These are phyloP conservation scores for Parnassius mnemosyne DNA, from an alignment of 2,888 invertebrate genomes.

Conservation along the genomic window DNA sequence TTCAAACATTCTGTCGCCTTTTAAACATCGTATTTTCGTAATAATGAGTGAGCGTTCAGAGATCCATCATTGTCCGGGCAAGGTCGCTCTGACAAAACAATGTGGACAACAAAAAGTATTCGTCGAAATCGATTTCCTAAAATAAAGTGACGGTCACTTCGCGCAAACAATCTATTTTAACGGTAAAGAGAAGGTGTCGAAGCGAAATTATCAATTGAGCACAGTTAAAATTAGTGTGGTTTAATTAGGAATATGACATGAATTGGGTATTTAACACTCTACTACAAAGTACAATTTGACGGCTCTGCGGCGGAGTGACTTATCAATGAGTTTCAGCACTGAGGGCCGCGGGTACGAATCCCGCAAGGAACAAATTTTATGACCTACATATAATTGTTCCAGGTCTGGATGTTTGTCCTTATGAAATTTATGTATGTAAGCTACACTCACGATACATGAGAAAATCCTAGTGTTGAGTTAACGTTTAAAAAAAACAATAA, in stretches of 20 bases:
- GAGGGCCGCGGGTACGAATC: too few relatives aligned
- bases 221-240: constrained; percentile 65
- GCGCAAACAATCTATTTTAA: constrained; percentile 22
- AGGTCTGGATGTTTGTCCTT: too few relatives aligned
- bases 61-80: constrained; percentile 66
- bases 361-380: too few relatives aligned
- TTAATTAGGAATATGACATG: constrained; percentile 78
- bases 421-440: too few relatives aligned
- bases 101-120: constrained; percentile 41
- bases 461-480: too few relatives aligned
- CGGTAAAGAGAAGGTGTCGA: constrained; percentile 41
- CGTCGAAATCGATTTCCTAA: constrained; percentile 38
- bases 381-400: too few relatives aligned
- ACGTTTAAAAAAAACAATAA: too few relatives aligned
- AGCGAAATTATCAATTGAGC: constrained; percentile 62
- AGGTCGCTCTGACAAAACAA: constrained; percentile 59
- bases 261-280: constrained; percentile 26
- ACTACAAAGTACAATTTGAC: too few relatives aligned
- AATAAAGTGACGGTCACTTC: constrained; percentile 29
- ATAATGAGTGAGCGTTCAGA: constrained; percentile 44
- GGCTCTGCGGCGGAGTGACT: too few relatives aligned
- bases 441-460: too few relatives aligned
- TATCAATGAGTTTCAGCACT: too few relatives aligned
- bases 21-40: constrained; percentile 37
- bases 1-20: constrained; percentile 41